Percentiles rank a stretch among this genome's conserved stretches.
Evolutionary conservation across 2,797 vertebrate species (phyloP).

Genomic region (Pangasius larnaudii): DNA sequence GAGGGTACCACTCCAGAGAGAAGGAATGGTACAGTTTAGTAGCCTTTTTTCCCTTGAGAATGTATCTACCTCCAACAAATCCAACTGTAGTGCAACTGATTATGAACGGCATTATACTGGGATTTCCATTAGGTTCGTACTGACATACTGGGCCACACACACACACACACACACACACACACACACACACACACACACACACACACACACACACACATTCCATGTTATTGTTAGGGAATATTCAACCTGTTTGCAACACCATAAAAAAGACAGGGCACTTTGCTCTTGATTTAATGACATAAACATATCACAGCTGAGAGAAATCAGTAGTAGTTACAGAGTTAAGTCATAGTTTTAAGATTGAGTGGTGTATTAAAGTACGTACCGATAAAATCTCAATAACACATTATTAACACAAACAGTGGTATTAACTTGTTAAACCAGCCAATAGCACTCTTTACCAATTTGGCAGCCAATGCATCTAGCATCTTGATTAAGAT

Average conservation of each 20-base stretch:
- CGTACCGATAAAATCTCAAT: background rate
- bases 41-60: background rate
- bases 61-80: background rate
- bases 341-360: constrained; percentile 26
- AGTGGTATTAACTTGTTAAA: constrained; percentile 24
- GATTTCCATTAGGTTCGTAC: background rate
- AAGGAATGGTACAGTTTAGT: background rate
- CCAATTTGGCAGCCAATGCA: constrained; percentile 17
- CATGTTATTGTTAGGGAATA: background rate
- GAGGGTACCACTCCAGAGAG: background rate
- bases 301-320: constrained; percentile 8
- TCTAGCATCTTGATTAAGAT: constrained; percentile 33
- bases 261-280: background rate
- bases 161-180: background rate
- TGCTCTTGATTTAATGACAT: constrained; percentile 44
- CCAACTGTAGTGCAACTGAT: background rate
- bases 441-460: background rate
- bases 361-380: background rate
- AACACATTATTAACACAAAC: constrained; percentile 21
- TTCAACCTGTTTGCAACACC: background rate
- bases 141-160: background rate
- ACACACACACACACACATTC: background rate
- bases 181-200: background rate
- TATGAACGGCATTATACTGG: background rate
- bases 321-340: constrained; percentile 17